phyloP scores from a whole-genome alignment of 2,113 vertebrate species.

The Tenrec ecaudatus region DNA sequence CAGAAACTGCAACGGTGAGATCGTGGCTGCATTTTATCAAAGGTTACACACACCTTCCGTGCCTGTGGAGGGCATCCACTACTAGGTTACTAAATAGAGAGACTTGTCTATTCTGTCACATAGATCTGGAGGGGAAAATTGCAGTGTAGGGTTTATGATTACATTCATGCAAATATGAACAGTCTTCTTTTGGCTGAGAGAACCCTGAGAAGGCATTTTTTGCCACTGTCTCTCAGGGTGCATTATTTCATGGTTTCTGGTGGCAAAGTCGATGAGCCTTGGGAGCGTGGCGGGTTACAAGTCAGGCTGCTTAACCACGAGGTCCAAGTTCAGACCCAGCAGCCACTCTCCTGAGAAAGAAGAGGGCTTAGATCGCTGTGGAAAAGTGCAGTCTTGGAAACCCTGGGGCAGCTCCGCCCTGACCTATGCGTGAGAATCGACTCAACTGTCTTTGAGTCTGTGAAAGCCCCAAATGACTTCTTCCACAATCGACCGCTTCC shows the following conservation, averaged over 20 bases:
- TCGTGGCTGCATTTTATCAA: constrained; percentile 30
- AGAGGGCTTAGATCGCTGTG: too few species aligned
- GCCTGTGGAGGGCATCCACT: constrained; percentile 32
- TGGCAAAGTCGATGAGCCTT: too few species aligned
- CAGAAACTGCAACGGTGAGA: too few species aligned
- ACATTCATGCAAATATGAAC: neutral
- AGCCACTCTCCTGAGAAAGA: too few species aligned
- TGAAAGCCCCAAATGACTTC: neutral
- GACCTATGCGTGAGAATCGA: too few species aligned
- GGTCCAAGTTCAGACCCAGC: too few species aligned
- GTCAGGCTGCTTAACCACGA: too few species aligned
- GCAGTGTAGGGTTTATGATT: neutral
- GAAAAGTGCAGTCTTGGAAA: too few species aligned
- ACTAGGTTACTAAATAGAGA: constrained; percentile 18
- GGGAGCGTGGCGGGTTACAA: too few species aligned
- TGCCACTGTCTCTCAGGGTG: neutral
- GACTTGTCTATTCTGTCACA: constrained; percentile 22
- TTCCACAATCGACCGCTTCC: neutral
- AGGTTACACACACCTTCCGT: neutral
- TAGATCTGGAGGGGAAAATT: constrained; percentile 58
- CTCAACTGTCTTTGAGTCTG: neutral
- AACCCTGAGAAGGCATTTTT: neutral
- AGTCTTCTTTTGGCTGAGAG: neutral
- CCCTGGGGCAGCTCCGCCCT: too few species aligned
- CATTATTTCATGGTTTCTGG: neutral